These are phyloP conservation scores for Magallana ariakensis DNA, from an alignment of 1,140 invertebrate genomes.

Conservation along the genomic window DNA sequence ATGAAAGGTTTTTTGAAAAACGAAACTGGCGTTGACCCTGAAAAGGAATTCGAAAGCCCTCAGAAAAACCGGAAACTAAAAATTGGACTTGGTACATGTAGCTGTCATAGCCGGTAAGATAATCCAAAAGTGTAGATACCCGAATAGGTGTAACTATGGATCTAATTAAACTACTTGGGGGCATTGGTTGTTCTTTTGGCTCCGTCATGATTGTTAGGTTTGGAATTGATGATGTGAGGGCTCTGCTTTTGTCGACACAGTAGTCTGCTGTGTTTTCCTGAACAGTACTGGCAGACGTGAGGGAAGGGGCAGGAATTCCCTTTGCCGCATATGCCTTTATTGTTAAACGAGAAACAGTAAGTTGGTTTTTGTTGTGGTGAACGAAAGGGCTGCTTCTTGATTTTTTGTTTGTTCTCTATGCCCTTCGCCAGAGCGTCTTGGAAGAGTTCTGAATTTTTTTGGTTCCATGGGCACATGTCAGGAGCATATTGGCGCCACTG, in stretches of 20 bases:
- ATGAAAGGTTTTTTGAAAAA: conserved; percentile 43
- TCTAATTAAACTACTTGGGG: not conserved
- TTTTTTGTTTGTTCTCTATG: not conserved
- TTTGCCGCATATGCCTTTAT: not conserved
- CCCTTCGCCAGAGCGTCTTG: not conserved
- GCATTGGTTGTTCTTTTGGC: not conserved
- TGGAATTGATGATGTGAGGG: not conserved
- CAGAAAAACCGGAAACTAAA: conserved; percentile 36
- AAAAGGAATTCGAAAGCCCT: conserved; percentile 37
- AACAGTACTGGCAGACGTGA: conserved; percentile 3
- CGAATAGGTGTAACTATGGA: not conserved
- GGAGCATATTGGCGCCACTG: not conserved
- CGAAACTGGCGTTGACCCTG: not conserved
- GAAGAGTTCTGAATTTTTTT: not conserved
- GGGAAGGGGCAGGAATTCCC: not conserved
- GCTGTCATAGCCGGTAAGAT: not conserved
- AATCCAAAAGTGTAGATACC: not conserved
- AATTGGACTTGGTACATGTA: not conserved
- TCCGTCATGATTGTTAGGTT: not conserved
- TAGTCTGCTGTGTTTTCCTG: not conserved
- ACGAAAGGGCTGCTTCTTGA: not conserved
- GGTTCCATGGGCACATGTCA: not conserved
- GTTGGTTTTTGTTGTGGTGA: not conserved
- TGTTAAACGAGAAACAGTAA: not conserved
- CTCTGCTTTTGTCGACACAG: too few relatives aligned